Base-by-base conservation (phyloP, 2,797 vertebrate genomes). In the Acanthornis magna region DNA sequence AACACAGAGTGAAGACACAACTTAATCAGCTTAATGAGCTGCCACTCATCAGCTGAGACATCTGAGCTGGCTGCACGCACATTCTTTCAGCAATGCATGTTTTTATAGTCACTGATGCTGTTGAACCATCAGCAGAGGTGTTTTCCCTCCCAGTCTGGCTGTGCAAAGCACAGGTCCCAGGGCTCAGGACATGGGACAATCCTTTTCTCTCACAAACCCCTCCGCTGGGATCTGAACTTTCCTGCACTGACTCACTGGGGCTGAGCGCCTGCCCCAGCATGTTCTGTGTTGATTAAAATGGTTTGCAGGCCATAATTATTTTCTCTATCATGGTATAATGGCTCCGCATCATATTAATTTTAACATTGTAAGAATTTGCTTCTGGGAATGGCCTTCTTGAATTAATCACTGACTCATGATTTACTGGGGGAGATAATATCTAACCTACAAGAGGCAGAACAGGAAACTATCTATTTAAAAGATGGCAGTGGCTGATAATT, bases 391-490 rank as follows among this genome's bases (percentile, higher is more conserved):
- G 88, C 91, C 94, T 95, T 89, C 91, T 85, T 74, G 89, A 58
- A 89, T 96, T 94, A 95, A 97, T 96, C 90, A 88, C 96, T 94
- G 94, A 96, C 94, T 95, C 89, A 76, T 89, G 91, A 95, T 96
- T 96, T 96, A 96, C 93, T 91, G 89, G 65, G 74, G 79, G 53
- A 95, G 90, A 97, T 96, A 93, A 81, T 60, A 95, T 93, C 85
- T 92, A 85, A 94, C 79, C 72, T 91, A 88, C 87, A 94, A 93
- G 95, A 71, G 76, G 91, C 93, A 95, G 95, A 96, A 95, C 96
- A 97, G 97, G 96, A 97, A 97, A 96, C 91, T 82, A 96, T 96
- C 95, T 93, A 94, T 95, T 97, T 93, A 78, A 86, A 93, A 95
- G 96, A 95, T 92, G 93, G 94, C 93, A 88, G 58, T 16, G 76